Base-by-base conservation (phyloP, 2,113 vertebrate genomes). In the Henicopernis longicauda region DNA sequence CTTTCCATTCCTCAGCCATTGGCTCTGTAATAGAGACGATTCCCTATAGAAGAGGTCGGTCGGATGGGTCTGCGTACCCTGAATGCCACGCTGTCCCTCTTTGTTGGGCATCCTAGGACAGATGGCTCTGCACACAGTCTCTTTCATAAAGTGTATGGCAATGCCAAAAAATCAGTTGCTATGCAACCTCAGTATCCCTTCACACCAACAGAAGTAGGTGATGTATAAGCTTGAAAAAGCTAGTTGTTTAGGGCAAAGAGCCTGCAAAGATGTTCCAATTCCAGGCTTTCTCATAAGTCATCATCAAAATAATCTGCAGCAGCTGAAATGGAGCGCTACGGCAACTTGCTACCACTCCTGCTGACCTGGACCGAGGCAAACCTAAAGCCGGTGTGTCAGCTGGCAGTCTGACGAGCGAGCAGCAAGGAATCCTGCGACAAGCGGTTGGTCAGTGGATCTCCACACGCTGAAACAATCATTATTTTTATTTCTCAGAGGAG, bases 401-500 rank as follows among this genome's bases (percentile, higher is more conserved):
- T 23, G 82, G 58, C 88, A 42, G 66, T 7, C 55, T 14, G 76
- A 8, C 38, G 10, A 19, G 36, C 1, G 5, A 78, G 65, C 76
- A 5, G 86, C 40, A 14, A 36, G 23, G 62, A 45, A 23, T 23
- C 57, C 63, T 9, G 52, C 0, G 1, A 12, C 61, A 36, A 44
- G 45, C 0, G 29, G 50, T 5, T 22, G 40, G 40, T 9, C 58
- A 3, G 10, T 2, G 36, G 16, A 7, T 1, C 61, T 8, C 52
- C 70, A 7, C 44, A 4, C 0, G 0, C 70, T 18, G 4, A 2
- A 38, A 14, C 50, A 3, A 2, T 0, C 6, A 20, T 6, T 26
- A 16, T 42, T 57, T 61, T 1, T 2, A 10, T 11, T 66, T 6
- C 84, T 16, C 44, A 18, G 32, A 38, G 44, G 7, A 23, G 61